Evolutionary conservation across 2,888 invertebrate species (phyloP).

Genomic region (Lasioglossum leucozonium): DNA sequence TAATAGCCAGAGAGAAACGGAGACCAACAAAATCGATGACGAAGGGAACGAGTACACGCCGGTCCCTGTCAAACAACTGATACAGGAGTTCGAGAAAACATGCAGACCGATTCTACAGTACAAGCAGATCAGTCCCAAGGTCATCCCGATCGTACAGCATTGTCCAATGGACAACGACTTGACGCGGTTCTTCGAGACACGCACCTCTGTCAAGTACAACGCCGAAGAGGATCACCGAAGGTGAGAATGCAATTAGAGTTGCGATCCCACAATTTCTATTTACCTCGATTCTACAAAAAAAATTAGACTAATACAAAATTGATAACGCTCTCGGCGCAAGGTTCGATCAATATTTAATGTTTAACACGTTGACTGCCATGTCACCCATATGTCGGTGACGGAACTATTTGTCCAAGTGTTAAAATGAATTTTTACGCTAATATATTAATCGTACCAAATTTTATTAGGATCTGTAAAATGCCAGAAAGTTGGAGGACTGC

Average conservation of each 20-base stretch:
- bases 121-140: conserved; percentile 84
- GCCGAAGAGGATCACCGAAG: conserved; percentile 64
- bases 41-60: conserved; percentile 81
- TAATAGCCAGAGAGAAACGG: conserved; percentile 40
- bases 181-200: conserved; percentile 80
- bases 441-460: too few species aligned
- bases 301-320: too few species aligned
- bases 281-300: too few species aligned
- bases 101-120: conserved; percentile 86
- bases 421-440: too few species aligned
- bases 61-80: conserved; percentile 85
- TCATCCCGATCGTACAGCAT: conserved; percentile 76
- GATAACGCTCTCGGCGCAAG: too few species aligned
- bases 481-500: too few species aligned
- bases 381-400: too few species aligned
- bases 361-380: too few species aligned
- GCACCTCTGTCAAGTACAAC: conserved; percentile 69
- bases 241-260: conserved; percentile 45
- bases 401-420: too few species aligned
- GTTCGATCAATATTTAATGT: too few species aligned
- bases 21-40: conserved; percentile 18
- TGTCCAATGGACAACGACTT: conserved; percentile 78
- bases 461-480: too few species aligned
- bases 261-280: neutral
- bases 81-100: conserved; percentile 88